Conservation (phyloP, 2,797 vertebrate genomes). For the Chaunax sp. region DNA sequence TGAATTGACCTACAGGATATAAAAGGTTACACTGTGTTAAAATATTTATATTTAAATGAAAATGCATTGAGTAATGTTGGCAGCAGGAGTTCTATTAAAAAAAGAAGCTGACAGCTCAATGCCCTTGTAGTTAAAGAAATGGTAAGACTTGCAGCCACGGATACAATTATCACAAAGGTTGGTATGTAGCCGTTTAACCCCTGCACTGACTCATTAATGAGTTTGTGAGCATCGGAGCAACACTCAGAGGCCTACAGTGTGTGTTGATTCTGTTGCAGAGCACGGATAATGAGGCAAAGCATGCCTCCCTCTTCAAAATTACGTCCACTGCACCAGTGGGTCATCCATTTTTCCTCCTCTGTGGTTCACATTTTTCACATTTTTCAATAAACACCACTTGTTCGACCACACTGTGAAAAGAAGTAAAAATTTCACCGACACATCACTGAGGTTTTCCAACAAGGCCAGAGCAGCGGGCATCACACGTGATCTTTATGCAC, state of each 20-base stretch:
- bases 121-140: background rate
- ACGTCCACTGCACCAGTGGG: background rate
- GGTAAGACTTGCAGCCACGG: background rate
- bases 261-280: background rate
- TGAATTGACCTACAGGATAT: too few species aligned
- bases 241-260: background rate
- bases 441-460: too few species aligned
- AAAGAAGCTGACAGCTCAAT: background rate
- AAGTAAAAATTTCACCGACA: too few species aligned
- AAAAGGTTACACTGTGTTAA: slow-evolving; percentile 2
- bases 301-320: background rate
- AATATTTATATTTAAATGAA: slow-evolving; percentile 25
- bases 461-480: too few species aligned
- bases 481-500: too few species aligned
- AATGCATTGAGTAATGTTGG: background rate
- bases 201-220: background rate
- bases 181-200: slow-evolving; percentile 2
- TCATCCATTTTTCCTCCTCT: background rate
- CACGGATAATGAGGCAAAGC: background rate
- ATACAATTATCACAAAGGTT: background rate
- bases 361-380: background rate
- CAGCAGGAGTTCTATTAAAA: background rate
- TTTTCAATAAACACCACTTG: background rate
- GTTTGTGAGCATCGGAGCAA: background rate
- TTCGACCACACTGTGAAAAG: too few species aligned